These are phyloP conservation scores for Atractosteus spatula DNA, from an alignment of 2,113 vertebrate species.

Conservation along the genomic window DNA sequence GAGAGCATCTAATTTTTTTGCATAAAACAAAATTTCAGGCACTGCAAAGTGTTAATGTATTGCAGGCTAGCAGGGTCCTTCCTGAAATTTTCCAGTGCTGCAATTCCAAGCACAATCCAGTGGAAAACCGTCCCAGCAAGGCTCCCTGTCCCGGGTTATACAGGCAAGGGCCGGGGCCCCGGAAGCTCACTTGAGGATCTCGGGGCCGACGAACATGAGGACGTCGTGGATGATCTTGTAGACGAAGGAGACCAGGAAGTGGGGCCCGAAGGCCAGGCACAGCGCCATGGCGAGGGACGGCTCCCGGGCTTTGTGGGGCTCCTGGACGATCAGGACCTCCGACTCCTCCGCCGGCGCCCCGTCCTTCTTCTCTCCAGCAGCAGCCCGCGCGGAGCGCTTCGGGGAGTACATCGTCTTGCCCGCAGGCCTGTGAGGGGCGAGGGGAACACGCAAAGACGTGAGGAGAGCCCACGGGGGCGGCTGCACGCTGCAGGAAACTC, in stretches of 20 bases:
- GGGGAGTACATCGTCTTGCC: slow-evolving; percentile 61
- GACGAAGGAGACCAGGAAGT: slow-evolving; percentile 89
- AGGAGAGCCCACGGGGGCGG: too few relatives aligned
- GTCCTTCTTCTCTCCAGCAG: slow-evolving; percentile 42
- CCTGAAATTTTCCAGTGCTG: too few relatives aligned
- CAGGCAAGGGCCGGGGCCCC: too few relatives aligned
- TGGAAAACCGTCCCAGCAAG: too few relatives aligned
- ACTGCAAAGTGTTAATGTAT: too few relatives aligned
- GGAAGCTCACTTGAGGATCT: slow-evolving; percentile 79
- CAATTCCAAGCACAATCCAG: too few relatives aligned
- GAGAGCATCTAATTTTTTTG: too few relatives aligned
- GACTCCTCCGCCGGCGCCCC: slow-evolving; percentile 71
- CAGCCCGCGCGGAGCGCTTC: slow-evolving; percentile 40
- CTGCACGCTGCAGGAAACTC: too few relatives aligned
- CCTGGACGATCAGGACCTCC: slow-evolving; percentile 78
- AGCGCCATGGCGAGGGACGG: slow-evolving; percentile 86
- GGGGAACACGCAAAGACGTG: too few relatives aligned
- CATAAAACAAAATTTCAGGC: too few relatives aligned
- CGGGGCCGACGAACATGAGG: slow-evolving; percentile 88
- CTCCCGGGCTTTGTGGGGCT: slow-evolving; percentile 55
- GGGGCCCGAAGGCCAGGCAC: slow-evolving; percentile 87
- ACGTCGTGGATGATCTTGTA: slow-evolving; percentile 90
- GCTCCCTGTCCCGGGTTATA: too few relatives aligned
- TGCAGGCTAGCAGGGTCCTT: too few relatives aligned
- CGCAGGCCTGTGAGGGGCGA: slow-evolving; percentile 34